phyloP scores from a whole-genome alignment of 2,113 vertebrate genomes.

The Nesoenas mayeri region DNA sequence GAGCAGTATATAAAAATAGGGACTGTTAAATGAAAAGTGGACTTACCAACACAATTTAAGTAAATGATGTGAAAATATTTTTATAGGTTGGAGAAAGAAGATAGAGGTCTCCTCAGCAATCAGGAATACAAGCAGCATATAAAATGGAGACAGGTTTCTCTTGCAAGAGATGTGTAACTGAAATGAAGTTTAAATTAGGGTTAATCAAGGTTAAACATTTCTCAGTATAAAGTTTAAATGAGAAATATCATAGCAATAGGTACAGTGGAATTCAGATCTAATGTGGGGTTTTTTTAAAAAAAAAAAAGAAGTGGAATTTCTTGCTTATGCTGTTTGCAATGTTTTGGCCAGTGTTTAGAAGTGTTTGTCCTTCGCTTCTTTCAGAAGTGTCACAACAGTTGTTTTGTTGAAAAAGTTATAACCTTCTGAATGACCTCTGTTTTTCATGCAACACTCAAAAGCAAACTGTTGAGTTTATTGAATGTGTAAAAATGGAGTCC shows the following conservation, averaged over 20 bases:
- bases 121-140: neutral
- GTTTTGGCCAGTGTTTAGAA: neutral
- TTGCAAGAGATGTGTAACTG: neutral
- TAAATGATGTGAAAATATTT: neutral
- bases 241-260: neutral
- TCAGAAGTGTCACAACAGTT: neutral
- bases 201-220: neutral
- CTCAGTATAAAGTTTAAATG: neutral
- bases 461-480: neutral
- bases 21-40: neutral
- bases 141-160: neutral
- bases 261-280: neutral
- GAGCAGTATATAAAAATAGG: neutral
- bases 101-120: neutral
- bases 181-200: neutral
- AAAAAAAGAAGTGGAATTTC: neutral
- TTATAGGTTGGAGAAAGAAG: neutral
- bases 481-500: neutral
- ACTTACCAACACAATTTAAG: neutral
- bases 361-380: neutral
- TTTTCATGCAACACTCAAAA: neutral
- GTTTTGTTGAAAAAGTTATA: neutral
- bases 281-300: too few relatives aligned
- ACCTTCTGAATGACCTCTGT: conserved; percentile 23
- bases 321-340: neutral